These are phyloP conservation scores for Lasiurus borealis DNA, from an alignment of 2,113 vertebrate species.

Conservation along the genomic window DNA sequence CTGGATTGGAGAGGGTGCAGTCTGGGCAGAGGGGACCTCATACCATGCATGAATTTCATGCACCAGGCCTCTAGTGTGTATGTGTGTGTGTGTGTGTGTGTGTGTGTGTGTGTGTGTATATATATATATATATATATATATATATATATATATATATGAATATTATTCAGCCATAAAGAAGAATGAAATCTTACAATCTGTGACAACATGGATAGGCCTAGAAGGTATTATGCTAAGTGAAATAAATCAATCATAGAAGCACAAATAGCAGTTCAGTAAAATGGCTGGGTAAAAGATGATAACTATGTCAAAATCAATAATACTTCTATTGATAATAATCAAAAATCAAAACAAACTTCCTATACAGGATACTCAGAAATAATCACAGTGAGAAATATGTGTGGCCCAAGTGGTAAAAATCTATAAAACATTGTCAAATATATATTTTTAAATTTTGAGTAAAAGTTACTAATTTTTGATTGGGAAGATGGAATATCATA, in stretches of 20 bases:
- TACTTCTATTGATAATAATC: neutral
- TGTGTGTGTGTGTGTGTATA: too few relatives aligned
- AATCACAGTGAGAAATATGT: slow-evolving; percentile 29
- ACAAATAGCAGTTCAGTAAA: neutral
- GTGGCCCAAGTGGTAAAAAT: neutral
- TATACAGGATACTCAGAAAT: neutral
- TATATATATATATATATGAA: too few relatives aligned
- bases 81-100: too few relatives aligned
- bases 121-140: too few relatives aligned
- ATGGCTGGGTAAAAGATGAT: neutral
- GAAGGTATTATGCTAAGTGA: neutral
- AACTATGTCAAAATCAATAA: slow-evolving; percentile 19
- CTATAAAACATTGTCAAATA: neutral
- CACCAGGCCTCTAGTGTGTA: too few relatives aligned
- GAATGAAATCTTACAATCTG: neutral
- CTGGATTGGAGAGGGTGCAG: too few relatives aligned
- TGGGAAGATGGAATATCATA: slow-evolving; percentile 7
- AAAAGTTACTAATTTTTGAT: neutral
- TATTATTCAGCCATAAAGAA: neutral
- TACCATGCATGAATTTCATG: too few relatives aligned
- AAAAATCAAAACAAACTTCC: neutral
- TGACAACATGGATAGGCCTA: neutral
- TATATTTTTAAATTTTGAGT: neutral
- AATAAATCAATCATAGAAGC: neutral
- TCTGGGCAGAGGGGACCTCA: too few relatives aligned